These are phyloP conservation scores for Akabosia matsudoensis DNA, from an alignment of 1,140 invertebrate genomes.

Conservation along the genomic window DNA sequence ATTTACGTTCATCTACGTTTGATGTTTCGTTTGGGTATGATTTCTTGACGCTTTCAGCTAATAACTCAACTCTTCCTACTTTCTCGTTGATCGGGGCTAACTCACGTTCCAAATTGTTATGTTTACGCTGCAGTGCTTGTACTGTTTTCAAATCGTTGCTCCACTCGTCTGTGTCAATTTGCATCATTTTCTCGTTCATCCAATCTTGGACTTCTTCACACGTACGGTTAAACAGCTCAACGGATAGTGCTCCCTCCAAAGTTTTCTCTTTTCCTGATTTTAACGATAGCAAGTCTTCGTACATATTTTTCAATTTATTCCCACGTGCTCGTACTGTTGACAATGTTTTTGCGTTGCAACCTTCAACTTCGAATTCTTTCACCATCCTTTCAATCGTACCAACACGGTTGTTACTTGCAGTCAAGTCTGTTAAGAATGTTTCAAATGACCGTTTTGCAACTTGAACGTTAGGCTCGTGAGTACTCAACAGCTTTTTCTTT, in stretches of 20 bases:
- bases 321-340: slow-evolving; percentile 78
- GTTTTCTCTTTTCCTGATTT: slow-evolving; percentile 88
- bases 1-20: slow-evolving; percentile 79
- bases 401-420: slow-evolving; percentile 83
- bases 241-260: slow-evolving; percentile 80
- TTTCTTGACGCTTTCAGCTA: slow-evolving; percentile 80
- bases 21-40: slow-evolving; percentile 84
- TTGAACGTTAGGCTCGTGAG: slow-evolving; percentile 90
- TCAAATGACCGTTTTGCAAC: slow-evolving; percentile 92
- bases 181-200: slow-evolving; percentile 89
- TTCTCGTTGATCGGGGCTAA: slow-evolving; percentile 85
- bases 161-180: slow-evolving; percentile 72
- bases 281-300: slow-evolving; percentile 81
- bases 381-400: slow-evolving; percentile 85
- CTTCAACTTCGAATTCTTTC: slow-evolving; percentile 75
- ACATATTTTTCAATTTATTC: slow-evolving; percentile 79
- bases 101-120: slow-evolving; percentile 85
- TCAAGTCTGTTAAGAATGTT: slow-evolving; percentile 92
- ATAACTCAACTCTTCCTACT: slow-evolving; percentile 72
- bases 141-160: slow-evolving; percentile 86
- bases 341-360: slow-evolving; percentile 69
- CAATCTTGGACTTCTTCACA: slow-evolving; percentile 90
- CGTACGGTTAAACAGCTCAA: slow-evolving; percentile 88
- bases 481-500: slow-evolving; percentile 81
- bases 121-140: slow-evolving; percentile 79